Percentiles rank a stretch among this genome's conserved stretches.
These are phyloP conservation scores for Pediacus dermestoides DNA, from an alignment of 2,888 invertebrate species.

Conservation along the genomic window DNA sequence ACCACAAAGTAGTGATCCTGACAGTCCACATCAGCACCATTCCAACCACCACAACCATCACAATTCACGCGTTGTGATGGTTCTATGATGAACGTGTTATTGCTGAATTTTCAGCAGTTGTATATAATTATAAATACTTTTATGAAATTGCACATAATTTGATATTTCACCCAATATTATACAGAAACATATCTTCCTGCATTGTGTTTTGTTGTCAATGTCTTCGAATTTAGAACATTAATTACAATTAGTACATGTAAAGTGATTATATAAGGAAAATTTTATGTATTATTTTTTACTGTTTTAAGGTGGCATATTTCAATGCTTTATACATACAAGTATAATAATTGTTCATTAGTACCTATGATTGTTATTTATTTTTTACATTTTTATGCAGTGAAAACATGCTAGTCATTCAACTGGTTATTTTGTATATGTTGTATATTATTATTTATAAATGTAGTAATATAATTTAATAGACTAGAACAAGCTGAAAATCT, in stretches of 20 bases:
- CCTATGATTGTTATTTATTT: conserved; percentile 42
- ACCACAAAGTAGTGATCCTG: conserved; percentile 37
- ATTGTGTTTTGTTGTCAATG: conserved; percentile 42
- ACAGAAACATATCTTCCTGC: conserved; percentile 44
- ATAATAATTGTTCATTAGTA: conserved; percentile 26
- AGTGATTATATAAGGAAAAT: conserved; percentile 15
- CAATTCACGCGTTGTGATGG: conserved; percentile 50
- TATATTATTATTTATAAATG: conserved; percentile 44
- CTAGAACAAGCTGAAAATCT: too few species aligned
- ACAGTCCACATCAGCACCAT: conserved; percentile 46
- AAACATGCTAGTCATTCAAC: conserved; percentile 48
- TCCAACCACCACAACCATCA: conserved; percentile 45
- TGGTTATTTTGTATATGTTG: conserved; percentile 46
- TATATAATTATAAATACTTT: conserved; percentile 41
- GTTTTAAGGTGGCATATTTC: conserved; percentile 16
- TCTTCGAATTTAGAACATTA: conserved; percentile 39
- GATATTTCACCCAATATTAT: conserved; percentile 18
- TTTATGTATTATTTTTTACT: conserved; percentile 29
- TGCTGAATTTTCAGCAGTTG: conserved; percentile 27
- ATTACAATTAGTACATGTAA: conserved; percentile 10
- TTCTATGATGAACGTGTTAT: conserved; percentile 47
- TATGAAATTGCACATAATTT: conserved; percentile 36
- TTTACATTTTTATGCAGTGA: conserved; percentile 41
- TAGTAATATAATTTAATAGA: conserved; percentile 32
- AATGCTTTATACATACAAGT: conserved; percentile 4